Evolutionary conservation across 2,797 vertebrate species (phyloP), one percentile per base, ranked within the genome.

Genomic region (Hydrolagus colliei): DNA sequence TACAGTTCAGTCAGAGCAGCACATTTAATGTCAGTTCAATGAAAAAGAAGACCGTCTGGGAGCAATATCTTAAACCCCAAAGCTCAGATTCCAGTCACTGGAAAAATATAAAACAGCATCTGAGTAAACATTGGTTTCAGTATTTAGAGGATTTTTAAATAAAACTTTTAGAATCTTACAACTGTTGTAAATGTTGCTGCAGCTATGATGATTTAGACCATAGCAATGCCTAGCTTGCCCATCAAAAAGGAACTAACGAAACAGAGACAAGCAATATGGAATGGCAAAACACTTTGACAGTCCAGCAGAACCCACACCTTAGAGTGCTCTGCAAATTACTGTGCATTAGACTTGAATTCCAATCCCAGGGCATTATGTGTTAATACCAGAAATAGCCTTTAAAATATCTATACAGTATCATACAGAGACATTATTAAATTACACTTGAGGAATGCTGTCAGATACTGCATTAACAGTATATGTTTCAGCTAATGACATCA

Each of bases 401-500:
- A 82, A 68, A 82, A 68, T 80, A 65, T 82, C 27, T 32, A 35
- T 2, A 68, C 63, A 52, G 68, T 82, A 18, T 63, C 41, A 82
- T 41, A 65, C 8, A 68, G 18, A 14, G 18, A 12, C 32, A 41
- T 61, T 82, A 35, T 68, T 68, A 68, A 10, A 63, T 65, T 32
- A 32, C n/a, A 79, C 73, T 11, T 18, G 32, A 68, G 65, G n/a
- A 82, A 82, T 82, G 63, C 65, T 65, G 68, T 82, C 68, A 68
- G 79, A 22, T 18, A 67, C 71, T 84, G 35, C 32, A 84, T 84
- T 41, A 80, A 84, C 41, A 71, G 16, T 68, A 41, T 52, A 52
- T 52, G 41, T 52, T 52, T 52, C 41, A 52, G 27, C 27, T 68
- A 84, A 84, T 84, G 9, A 71, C 32, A 52, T 52, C 79, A 68